Evolutionary conservation across 1,140 invertebrate genomes (phyloP).

Genomic region (Ostrea denselamellosa): DNA sequence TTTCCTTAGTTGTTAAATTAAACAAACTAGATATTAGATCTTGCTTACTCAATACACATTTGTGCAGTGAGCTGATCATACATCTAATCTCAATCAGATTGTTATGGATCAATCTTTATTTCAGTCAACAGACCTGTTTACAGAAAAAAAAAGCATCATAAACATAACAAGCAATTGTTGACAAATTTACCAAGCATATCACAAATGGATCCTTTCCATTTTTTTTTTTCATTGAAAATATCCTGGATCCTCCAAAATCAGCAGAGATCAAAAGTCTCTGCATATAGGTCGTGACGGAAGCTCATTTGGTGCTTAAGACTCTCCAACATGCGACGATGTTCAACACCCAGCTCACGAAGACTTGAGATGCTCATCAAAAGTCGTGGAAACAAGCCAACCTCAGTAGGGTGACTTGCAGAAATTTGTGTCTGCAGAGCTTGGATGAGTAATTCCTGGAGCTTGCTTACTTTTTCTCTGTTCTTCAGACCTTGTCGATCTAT

Average conservation of each 20-base stretch:
- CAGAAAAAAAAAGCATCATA: background rate
- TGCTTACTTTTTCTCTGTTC: constrained; percentile 75
- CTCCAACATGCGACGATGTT: constrained; percentile 75
- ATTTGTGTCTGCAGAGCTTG: constrained; percentile 75
- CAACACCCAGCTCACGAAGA: constrained; percentile 76
- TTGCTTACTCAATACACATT: too few relatives aligned
- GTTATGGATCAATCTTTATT: background rate
- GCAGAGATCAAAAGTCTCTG: constrained; percentile 77
- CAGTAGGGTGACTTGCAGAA: constrained; percentile 68
- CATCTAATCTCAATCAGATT: background rate
- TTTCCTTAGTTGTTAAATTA: too few relatives aligned
- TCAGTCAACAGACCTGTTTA: background rate
- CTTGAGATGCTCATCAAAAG: constrained; percentile 78
- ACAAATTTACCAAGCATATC: background rate
- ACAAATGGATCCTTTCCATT: background rate
- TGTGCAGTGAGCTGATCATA: too few relatives aligned
- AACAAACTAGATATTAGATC: too few relatives aligned
- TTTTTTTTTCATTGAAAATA: constrained; percentile 20
- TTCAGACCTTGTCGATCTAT: constrained; percentile 76
- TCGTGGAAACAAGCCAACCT: constrained; percentile 75
- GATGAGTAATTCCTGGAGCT: constrained; percentile 75
- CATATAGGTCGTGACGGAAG: constrained; percentile 75
- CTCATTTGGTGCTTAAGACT: constrained; percentile 75
- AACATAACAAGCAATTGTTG: background rate
- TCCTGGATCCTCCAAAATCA: constrained; percentile 47